Conservation (phyloP, 2,113 vertebrate genomes). For the Anas platyrhynchos region DNA sequence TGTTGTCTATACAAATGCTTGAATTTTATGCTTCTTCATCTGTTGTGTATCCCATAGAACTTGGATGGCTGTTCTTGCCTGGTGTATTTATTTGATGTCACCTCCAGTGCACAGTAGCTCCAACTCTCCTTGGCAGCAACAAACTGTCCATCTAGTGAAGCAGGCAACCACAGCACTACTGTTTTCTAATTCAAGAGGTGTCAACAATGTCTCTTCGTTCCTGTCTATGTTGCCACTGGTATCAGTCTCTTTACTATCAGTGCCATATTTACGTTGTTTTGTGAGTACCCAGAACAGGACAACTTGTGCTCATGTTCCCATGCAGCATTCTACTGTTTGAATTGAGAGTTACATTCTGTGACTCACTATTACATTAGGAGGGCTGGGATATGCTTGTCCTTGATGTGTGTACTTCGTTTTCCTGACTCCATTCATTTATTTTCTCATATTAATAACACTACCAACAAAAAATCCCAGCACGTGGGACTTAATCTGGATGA, state of each 20-base stretch:
- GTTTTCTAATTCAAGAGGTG: conserved; percentile 1
- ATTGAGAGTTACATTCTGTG: background rate
- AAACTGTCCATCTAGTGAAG: background rate
- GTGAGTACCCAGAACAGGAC: background rate
- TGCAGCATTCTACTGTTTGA: background rate
- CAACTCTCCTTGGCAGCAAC: background rate
- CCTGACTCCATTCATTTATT: background rate
- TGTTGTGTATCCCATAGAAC: background rate
- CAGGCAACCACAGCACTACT: background rate
- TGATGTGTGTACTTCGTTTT: background rate
- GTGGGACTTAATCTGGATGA: background rate
- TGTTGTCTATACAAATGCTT: background rate
- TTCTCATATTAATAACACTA: background rate
- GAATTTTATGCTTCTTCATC: background rate
- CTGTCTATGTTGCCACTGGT: background rate
- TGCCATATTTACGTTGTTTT: background rate
- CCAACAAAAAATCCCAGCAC: background rate
- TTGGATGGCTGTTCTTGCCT: background rate
- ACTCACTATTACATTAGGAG: background rate
- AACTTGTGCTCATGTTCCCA: background rate
- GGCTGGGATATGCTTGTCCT: background rate
- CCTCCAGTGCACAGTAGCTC: background rate
- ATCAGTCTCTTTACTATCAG: background rate
- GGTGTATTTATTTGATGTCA: background rate
- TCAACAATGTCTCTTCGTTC: background rate